Conservation (phyloP, 2,797 vertebrate species). For the Cyclura pinguis region DNA sequence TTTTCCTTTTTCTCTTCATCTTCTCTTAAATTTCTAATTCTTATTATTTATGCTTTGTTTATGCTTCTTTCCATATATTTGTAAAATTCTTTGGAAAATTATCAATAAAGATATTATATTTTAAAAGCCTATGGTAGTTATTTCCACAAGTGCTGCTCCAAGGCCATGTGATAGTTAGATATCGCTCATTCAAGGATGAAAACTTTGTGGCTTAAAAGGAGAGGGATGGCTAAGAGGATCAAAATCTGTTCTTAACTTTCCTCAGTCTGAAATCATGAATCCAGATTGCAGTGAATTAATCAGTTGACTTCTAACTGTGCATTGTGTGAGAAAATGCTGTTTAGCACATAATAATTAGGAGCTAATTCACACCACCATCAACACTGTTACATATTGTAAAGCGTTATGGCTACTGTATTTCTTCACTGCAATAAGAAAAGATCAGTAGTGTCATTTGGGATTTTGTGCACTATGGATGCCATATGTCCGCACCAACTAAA, state of each 20-base stretch:
- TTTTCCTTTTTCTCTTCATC: too few species aligned
- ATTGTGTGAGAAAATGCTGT: slow-evolving; percentile 15
- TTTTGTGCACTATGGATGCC: slow-evolving; percentile 72
- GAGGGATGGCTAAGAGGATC: not conserved
- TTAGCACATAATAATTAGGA: slow-evolving; percentile 50
- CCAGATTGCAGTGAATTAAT: slow-evolving; percentile 1
- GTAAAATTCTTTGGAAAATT: too few species aligned
- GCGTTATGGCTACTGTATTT: slow-evolving; percentile 69
- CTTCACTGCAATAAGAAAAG: slow-evolving; percentile 63
- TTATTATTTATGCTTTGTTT: too few species aligned
- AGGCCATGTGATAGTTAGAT: not conserved
- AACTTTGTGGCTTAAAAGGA: not conserved
- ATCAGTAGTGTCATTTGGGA: slow-evolving; percentile 65
- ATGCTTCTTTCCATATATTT: too few species aligned
- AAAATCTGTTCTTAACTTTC: slow-evolving; percentile 3
- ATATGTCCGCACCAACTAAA: slow-evolving; percentile 76
- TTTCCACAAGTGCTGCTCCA: not conserved
- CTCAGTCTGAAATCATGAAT: not conserved
- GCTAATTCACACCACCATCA: slow-evolving; percentile 67
- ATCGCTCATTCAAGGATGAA: not conserved
- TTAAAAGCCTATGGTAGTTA: not conserved
- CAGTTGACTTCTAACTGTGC: slow-evolving; percentile 8
- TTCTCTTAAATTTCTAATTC: too few species aligned
- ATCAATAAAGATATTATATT: too few species aligned
- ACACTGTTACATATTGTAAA: slow-evolving; percentile 56